Conservation (phyloP, 2,113 vertebrate species). For the Phoenicopterus ruber region DNA sequence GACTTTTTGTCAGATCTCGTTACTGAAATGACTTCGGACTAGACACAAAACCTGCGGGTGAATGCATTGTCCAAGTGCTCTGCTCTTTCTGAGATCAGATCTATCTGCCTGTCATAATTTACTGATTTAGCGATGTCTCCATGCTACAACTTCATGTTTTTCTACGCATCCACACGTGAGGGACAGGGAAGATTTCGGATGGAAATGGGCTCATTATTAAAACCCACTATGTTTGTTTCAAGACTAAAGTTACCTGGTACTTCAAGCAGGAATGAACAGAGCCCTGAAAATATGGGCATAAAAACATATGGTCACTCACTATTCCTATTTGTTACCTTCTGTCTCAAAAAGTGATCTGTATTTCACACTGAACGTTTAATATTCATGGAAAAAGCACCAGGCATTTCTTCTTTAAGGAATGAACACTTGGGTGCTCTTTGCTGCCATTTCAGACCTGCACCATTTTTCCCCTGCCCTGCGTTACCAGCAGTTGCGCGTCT, state of each 20-base stretch:
- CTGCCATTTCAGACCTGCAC: not conserved
- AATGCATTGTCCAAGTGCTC: not conserved
- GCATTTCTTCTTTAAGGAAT: not conserved
- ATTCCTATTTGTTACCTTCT: not conserved
- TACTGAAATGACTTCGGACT: conserved; percentile 37
- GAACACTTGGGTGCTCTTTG: not conserved
- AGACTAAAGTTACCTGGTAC: not conserved
- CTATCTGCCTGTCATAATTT: not conserved
- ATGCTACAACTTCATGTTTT: not conserved
- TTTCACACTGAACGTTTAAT: not conserved
- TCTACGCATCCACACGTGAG: fast-evolving
- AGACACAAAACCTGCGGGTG: not conserved
- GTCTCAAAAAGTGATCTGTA: not conserved
- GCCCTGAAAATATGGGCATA: not conserved
- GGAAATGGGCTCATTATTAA: not conserved
- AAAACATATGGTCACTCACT: not conserved
- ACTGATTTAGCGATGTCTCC: not conserved
- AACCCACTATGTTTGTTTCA: not conserved
- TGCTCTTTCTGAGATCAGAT: not conserved
- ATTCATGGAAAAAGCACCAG: not conserved
- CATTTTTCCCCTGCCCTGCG: not conserved
- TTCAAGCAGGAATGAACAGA: not conserved
- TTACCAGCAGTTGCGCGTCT: not conserved
- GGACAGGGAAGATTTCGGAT: not conserved
- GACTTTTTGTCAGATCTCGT: conserved; percentile 48